Conservation (phyloP, 2,113 vertebrate genomes). For the Copsychus sechellarum region DNA sequence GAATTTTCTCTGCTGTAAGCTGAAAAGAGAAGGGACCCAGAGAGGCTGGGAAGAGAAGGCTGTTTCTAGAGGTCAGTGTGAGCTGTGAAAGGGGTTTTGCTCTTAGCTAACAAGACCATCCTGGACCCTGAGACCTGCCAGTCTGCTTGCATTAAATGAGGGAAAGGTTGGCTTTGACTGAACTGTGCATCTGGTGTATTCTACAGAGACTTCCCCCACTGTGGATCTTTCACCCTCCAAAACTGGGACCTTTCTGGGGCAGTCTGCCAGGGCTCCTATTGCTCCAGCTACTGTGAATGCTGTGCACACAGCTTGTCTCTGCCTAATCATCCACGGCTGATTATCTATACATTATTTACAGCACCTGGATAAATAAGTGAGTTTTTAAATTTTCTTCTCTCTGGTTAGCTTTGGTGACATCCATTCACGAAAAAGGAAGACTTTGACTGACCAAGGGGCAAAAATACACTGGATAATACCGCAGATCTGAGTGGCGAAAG, state of each 20-base stretch:
- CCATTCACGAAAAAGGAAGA: background rate
- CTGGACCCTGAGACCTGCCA: background rate
- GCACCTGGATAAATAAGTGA: background rate
- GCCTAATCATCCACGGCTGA: background rate
- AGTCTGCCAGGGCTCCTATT: background rate
- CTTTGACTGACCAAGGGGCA: background rate
- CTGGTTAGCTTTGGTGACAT: background rate
- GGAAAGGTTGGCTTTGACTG: background rate
- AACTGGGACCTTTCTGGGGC: background rate
- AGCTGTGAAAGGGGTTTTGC: background rate
- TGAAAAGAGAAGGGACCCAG: background rate
- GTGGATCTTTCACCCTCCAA: background rate
- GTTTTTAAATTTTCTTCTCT: background rate
- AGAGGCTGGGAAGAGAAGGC: background rate
- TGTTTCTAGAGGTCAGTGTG: background rate
- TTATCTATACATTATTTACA: background rate
- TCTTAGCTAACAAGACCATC: background rate
- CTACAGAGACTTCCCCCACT: background rate
- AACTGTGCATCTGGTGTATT: background rate
- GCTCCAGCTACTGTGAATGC: background rate
- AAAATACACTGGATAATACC: background rate
- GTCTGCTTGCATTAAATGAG: background rate
- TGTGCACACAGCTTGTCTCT: background rate
- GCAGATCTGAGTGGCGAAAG: background rate
- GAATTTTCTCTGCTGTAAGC: background rate